phyloP scores from a whole-genome alignment of 2,113 vertebrate species.

The Peucedramus taeniatus region DNA sequence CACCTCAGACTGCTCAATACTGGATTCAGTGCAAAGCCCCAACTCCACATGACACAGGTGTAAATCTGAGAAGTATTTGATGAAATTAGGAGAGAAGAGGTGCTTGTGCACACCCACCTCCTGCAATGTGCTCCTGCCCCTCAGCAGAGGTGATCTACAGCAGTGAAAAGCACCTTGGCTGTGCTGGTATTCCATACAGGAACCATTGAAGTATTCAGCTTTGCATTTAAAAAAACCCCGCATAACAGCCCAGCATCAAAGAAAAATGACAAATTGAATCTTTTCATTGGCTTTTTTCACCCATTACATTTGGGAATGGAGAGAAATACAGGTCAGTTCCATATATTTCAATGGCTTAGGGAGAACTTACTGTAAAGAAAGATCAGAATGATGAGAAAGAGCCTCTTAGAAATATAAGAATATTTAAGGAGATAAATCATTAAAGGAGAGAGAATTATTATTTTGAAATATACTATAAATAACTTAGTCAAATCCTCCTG shows the following conservation, averaged over 20 bases:
- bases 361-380: background rate
- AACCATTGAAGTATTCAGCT: background rate
- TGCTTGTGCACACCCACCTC: rapidly evolving
- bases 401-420: background rate
- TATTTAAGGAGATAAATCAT: background rate
- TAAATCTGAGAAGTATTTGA: background rate
- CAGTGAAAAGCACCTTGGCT: background rate
- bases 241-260: background rate
- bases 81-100: background rate
- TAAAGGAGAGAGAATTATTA: background rate
- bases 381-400: background rate
- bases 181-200: background rate
- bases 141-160: rapidly evolving
- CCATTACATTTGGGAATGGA: background rate
- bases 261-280: background rate
- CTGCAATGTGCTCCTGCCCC: rapidly evolving
- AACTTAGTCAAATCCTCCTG: background rate
- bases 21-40: background rate
- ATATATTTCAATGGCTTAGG: background rate
- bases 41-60: rapidly evolving
- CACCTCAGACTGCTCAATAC: background rate
- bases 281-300: background rate
- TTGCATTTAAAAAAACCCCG: background rate
- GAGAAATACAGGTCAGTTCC: background rate
- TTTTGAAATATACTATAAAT: background rate